phyloP scores from a whole-genome alignment of 2,797 vertebrate species.

The Podarcis siculus region DNA sequence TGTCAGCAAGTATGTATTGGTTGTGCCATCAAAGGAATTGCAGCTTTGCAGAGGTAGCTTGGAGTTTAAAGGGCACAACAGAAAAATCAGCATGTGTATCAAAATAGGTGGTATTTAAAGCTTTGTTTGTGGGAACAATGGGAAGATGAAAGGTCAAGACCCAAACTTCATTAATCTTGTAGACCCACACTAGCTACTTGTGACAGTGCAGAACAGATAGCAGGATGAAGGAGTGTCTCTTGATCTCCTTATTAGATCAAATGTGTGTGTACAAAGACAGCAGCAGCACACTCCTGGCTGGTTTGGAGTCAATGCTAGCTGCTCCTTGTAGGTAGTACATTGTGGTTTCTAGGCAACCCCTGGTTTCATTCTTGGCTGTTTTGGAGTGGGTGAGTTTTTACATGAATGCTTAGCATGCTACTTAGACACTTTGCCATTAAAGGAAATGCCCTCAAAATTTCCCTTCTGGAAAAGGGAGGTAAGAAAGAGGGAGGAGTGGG shows the following conservation, averaged over 20 bases:
- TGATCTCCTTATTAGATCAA: constrained; percentile 46
- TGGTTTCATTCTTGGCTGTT: background rate
- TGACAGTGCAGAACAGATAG: constrained; percentile 46
- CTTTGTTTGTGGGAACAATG: constrained; percentile 1
- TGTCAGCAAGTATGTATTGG: background rate
- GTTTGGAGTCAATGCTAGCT: background rate
- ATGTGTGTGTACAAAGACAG: constrained; percentile 1
- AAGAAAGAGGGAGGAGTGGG: background rate
- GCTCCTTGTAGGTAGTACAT: background rate
- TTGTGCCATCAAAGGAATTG: background rate
- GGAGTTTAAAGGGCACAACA: constrained; percentile 40
- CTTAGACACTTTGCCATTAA: background rate
- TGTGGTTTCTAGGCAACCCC: background rate
- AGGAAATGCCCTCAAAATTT: background rate
- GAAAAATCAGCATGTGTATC: constrained; percentile 19
- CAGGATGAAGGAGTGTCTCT: constrained; percentile 25
- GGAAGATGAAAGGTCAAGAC: constrained; percentile 25
- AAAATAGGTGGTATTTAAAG: constrained; percentile 12
- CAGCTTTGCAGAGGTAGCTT: constrained; percentile 28
- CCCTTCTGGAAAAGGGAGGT: background rate
- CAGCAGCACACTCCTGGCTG: background rate
- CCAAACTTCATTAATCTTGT: background rate
- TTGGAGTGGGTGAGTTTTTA: background rate
- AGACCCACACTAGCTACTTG: constrained; percentile 44
- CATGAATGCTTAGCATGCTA: too few species aligned